phyloP scores from a whole-genome alignment of 2,113 vertebrate species.

The Pteruthius melanotis region DNA sequence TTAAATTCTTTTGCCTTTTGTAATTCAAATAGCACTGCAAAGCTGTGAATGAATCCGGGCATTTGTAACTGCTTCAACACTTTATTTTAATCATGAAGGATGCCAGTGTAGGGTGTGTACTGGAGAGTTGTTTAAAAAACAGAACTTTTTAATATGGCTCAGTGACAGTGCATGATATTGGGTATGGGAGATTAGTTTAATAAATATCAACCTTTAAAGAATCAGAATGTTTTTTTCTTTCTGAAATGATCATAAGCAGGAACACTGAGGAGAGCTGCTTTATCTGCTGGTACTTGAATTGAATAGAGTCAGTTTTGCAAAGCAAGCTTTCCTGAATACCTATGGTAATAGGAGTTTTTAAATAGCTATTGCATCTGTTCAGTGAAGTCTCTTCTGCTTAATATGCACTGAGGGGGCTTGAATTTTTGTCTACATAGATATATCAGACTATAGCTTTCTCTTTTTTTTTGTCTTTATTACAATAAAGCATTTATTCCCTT shows the following conservation, averaged over 20 bases:
- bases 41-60: background rate
- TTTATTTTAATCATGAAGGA: background rate
- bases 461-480: constrained; percentile 58
- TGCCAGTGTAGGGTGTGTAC: background rate
- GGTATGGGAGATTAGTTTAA: background rate
- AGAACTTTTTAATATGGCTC: background rate
- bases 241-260: background rate
- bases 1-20: background rate
- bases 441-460: constrained; percentile 57
- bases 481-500: constrained; percentile 60
- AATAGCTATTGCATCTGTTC: constrained; percentile 45
- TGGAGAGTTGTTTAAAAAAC: background rate
- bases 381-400: constrained; percentile 29
- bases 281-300: constrained; percentile 8
- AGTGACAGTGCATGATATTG: background rate
- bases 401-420: background rate
- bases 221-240: background rate
- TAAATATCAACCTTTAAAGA: background rate
- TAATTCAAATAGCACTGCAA: background rate
- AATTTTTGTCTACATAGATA: constrained; percentile 18
- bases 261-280: background rate
- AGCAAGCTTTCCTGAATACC: constrained; percentile 37
- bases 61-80: background rate
- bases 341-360: constrained; percentile 22
- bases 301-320: background rate